Percentiles rank a stretch among this genome's conserved stretches.
phyloP scores from a whole-genome alignment of 2,888 invertebrate species.

The Cheilosia scutellata region DNA sequence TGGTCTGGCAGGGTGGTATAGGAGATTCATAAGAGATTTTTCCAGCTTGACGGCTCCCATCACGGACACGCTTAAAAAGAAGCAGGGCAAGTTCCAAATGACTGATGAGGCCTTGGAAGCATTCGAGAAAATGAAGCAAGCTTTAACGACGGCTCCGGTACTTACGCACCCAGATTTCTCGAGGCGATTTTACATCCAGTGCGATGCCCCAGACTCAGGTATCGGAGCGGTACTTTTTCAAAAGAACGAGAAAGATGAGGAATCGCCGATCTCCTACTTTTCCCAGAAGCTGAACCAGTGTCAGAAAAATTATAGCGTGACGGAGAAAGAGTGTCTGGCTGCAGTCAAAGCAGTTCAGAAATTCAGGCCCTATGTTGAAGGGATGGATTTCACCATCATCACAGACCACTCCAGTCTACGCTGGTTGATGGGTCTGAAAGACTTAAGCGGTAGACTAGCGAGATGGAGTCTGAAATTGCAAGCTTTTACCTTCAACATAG shows the following conservation, averaged over 20 bases:
- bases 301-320: slow-evolving; percentile 12
- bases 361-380: slow-evolving; percentile 58
- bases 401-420: slow-evolving; percentile 77
- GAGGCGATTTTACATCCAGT: slow-evolving; percentile 61
- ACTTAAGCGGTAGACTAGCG: slow-evolving; percentile 77
- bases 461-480: slow-evolving; percentile 74
- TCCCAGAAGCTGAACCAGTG: slow-evolving; percentile 53
- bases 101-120: slow-evolving; percentile 30
- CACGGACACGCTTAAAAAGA: slow-evolving; percentile 40
- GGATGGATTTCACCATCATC: slow-evolving; percentile 48
- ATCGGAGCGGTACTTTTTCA: slow-evolving; percentile 51
- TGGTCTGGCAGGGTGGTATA: slow-evolving; percentile 65
- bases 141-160: slow-evolving; percentile 53
- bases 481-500: slow-evolving; percentile 68
- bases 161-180: slow-evolving; percentile 61
- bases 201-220: slow-evolving; percentile 54
- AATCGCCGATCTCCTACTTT: slow-evolving; percentile 43
- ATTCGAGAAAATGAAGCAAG: slow-evolving; percentile 49
- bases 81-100: slow-evolving; percentile 35
- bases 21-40: slow-evolving; percentile 56
- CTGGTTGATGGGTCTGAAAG: slow-evolving; percentile 76
- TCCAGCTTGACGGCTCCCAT: slow-evolving; percentile 37
- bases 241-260: slow-evolving; percentile 28
- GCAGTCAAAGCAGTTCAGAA: slow-evolving; percentile 40
- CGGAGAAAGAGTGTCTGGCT: slow-evolving; percentile 45